These are phyloP conservation scores for Agrilus planipennis DNA, from an alignment of 1,140 invertebrate species.

Conservation along the genomic window DNA sequence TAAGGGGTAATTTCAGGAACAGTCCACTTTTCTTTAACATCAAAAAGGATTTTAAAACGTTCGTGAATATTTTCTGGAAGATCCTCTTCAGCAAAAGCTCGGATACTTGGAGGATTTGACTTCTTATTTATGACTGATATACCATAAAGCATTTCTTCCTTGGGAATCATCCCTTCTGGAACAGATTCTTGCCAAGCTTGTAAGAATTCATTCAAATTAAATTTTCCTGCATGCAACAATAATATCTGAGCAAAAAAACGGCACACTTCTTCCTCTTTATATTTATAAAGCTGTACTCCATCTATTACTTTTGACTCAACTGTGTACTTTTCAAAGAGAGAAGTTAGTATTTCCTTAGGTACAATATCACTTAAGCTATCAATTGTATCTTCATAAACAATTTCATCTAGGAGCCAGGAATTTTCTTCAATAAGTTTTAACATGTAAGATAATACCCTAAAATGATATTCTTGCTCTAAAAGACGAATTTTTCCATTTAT, in stretches of 20 bases:
- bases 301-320: constrained; percentile 38
- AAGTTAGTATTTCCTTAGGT: constrained; percentile 51
- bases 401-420: constrained; percentile 61
- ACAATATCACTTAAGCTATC: constrained; percentile 57
- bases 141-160: constrained; percentile 59
- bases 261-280: constrained; percentile 65
- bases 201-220: constrained; percentile 69
- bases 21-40: constrained; percentile 70
- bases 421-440: constrained; percentile 75
- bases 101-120: constrained; percentile 54
- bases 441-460: constrained; percentile 62
- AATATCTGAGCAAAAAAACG: constrained; percentile 65
- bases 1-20: constrained; percentile 76
- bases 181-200: constrained; percentile 72
- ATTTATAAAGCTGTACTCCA: constrained; percentile 43
- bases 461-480: constrained; percentile 57
- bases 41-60: constrained; percentile 64
- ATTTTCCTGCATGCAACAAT: constrained; percentile 59
- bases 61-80: constrained; percentile 64
- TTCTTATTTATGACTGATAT: constrained; percentile 59
- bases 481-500: constrained; percentile 54
- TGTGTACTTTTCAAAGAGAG: constrained; percentile 61
- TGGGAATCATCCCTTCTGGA: constrained; percentile 60
- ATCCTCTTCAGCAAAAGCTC: constrained; percentile 57
- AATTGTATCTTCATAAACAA: constrained; percentile 56